Evolutionary conservation across 2,888 invertebrate genomes (phyloP), one percentile per base, ranked within the genome.

Genomic region (Patella depressa): DNA sequence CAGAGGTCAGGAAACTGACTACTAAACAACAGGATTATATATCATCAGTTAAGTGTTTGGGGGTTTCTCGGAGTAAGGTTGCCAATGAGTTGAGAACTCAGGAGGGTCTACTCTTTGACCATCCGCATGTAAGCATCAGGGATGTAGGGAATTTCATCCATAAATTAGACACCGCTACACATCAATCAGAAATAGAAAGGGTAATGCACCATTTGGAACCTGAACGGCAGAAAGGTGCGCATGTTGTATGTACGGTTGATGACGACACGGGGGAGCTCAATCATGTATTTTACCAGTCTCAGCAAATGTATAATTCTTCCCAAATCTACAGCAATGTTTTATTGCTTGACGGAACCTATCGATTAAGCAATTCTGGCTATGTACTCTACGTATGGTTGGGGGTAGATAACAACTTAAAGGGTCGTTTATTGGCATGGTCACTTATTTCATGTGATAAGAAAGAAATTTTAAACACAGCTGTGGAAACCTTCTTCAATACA

Each of bases 241-340:
- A 59, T 59, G 59, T 59, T 17, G 19, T 59, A 59, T 59, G n/a
- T 19, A 59, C 59, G 17, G 59, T 59, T 59, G 59, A 59, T 19
- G 15, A 59, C 5, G 59, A 59, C 59, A 59, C 59, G n/a, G 19
- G 19, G 9, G 59, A 59, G 59, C 59, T 59, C 59, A 59, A 59
- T 59, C 59, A 59, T 59, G 11, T 59, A 59, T 59, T 59, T 19
- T 59, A 59, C 59, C 59, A 59, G 59, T 59, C 59, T 19, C 17
- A 59, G 59, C 17, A 59, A 19, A 59, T 59, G 59, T 7, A 59
- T 2, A 19, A 59, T 59, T 59, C 59, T 19, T 19, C 59, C 59
- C 17, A 59, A 59, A 59, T 59, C 59, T 59, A 59, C 17, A 59
- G 59, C 59, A 59, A 59, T 59, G 19, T 59, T 14, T 19, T 59